Evolutionary conservation across 2,888 invertebrate species (phyloP).

Genomic region (Tholera decimalis): DNA sequence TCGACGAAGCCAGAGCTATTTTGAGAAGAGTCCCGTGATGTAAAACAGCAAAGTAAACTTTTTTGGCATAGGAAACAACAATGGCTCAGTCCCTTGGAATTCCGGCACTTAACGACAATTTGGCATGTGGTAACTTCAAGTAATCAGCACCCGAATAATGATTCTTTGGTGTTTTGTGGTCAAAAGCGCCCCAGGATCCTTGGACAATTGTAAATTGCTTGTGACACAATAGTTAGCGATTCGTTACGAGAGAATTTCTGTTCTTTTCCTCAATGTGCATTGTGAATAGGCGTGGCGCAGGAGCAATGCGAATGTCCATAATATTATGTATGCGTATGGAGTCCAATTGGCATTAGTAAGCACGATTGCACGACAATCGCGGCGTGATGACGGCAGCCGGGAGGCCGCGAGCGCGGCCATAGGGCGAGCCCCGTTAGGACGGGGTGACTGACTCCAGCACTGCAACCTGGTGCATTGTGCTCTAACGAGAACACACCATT

Average conservation of each 20-base stretch:
- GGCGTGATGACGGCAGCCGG: constrained; percentile 83
- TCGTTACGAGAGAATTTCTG: constrained; percentile 54
- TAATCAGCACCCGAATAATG: constrained; percentile 55
- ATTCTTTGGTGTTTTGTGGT: constrained; percentile 70
- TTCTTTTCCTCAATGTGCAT: constrained; percentile 59
- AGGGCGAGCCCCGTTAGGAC: constrained; percentile 90
- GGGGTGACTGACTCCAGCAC: constrained; percentile 90
- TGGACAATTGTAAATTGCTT: constrained; percentile 79
- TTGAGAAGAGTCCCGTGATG: not conserved
- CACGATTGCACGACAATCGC: constrained; percentile 84
- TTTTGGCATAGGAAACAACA: constrained; percentile 13
- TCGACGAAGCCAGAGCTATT: not conserved
- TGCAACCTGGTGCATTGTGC: constrained; percentile 91
- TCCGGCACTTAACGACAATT: constrained; percentile 25
- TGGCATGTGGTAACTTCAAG: constrained; percentile 38
- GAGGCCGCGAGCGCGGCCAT: constrained; percentile 78
- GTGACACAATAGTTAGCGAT: constrained; percentile 57
- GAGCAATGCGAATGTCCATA: constrained; percentile 70
- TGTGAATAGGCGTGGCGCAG: constrained; percentile 65
- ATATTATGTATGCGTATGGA: constrained; percentile 78
- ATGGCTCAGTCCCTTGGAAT: constrained; percentile 29
- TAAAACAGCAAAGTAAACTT: not conserved
- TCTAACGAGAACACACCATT: constrained; percentile 89
- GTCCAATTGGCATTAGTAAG: constrained; percentile 85
- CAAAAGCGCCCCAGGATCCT: constrained; percentile 78